Evolutionary conservation across 2,113 vertebrate species (phyloP).

Genomic region (Speoplatyrhinus poulsoni): DNA sequence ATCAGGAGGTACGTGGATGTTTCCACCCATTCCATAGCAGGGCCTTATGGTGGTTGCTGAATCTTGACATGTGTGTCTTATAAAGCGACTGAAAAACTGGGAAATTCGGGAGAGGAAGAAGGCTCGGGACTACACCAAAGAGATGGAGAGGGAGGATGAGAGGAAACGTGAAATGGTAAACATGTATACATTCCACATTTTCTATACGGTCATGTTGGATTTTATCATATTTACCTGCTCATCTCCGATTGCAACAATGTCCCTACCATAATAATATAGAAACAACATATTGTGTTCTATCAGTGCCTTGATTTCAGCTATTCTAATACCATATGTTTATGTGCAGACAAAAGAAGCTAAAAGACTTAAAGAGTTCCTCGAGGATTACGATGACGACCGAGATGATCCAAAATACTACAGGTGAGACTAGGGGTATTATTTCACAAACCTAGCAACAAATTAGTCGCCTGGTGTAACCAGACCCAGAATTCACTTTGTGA

Average conservation of each 20-base stretch:
- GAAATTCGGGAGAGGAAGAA: slow-evolving; percentile 95
- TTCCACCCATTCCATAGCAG: neutral
- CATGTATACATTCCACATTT: neutral
- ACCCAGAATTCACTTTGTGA: no score
- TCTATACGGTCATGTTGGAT: neutral
- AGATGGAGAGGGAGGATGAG: slow-evolving; percentile 90
- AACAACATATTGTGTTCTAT: no score
- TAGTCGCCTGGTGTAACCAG: no score
- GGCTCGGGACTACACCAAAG: slow-evolving; percentile 89
- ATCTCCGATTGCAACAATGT: no score
- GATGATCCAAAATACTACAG: slow-evolving; percentile 98
- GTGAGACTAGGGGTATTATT: slow-evolving; percentile 42
- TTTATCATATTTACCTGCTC: no score
- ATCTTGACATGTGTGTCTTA: slow-evolving; percentile 21
- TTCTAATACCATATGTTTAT: neutral
- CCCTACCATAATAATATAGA: no score
- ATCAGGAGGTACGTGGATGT: slow-evolving; percentile 86
- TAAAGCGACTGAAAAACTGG: slow-evolving; percentile 93
- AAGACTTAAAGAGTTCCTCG: slow-evolving; percentile 95
- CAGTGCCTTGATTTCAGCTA: neutral
- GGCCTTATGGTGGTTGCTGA: neutral
- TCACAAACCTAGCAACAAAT: no score
- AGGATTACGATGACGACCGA: slow-evolving; percentile 97
- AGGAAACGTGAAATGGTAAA: slow-evolving; percentile 88
- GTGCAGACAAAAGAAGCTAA: slow-evolving; percentile 96